These are phyloP conservation scores for Synaphobranchus kaupii DNA, from an alignment of 2,797 vertebrate genomes.

Conservation along the genomic window DNA sequence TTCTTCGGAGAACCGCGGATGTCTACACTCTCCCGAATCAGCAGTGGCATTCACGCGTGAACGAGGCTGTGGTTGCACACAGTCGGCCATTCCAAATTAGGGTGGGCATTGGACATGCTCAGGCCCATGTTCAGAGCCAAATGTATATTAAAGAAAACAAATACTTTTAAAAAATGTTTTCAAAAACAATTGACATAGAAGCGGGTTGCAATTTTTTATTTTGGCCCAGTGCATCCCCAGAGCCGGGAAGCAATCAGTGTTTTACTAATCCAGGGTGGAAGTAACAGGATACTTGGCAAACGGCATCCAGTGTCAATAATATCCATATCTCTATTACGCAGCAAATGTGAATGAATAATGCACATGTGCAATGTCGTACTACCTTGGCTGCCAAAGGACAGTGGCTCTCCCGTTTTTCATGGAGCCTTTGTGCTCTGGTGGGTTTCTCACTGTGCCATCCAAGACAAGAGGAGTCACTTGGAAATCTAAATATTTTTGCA, in stretches of 20 bases:
- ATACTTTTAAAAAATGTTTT: too few species aligned
- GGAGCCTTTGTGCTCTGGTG: constrained; percentile 44
- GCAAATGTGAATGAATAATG: constrained; percentile 25
- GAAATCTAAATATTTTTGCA: constrained; percentile 72
- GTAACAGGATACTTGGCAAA: neutral
- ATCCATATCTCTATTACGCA: neutral
- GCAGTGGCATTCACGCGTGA: too few species aligned
- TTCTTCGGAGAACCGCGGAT: too few species aligned
- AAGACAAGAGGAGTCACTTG: constrained; percentile 53
- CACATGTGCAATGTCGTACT: constrained; percentile 56
- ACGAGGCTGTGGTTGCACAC: neutral
- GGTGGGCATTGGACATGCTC: neutral
- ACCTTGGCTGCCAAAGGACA: constrained; percentile 46
- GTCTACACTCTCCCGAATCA: too few species aligned
- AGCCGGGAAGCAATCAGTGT: neutral
- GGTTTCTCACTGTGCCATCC: constrained; percentile 29
- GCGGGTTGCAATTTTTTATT: neutral
- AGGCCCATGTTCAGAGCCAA: neutral
- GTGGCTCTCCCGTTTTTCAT: constrained; percentile 55
- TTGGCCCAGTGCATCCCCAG: neutral
- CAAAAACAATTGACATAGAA: neutral
- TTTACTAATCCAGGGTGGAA: neutral
- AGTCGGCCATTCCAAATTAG: neutral
- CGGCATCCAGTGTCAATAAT: neutral
- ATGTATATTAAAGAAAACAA: neutral